Evolutionary conservation across 2,888 invertebrate species (phyloP), one percentile per base, ranked within the genome.

Genomic region (Caenorhabditis sp.): DNA sequence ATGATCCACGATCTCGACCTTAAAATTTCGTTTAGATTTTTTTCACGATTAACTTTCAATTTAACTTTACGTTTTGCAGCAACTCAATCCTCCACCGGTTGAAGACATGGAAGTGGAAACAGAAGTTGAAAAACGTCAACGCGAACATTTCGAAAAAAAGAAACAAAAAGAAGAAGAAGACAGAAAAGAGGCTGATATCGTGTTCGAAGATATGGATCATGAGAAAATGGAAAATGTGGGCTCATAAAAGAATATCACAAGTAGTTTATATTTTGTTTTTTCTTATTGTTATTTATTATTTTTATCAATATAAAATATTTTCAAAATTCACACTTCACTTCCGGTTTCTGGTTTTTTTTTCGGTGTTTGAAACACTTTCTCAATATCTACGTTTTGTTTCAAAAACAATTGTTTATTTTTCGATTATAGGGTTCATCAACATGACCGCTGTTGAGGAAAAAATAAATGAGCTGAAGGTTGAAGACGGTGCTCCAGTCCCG

Each of bases 151-250:
- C 26, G 78, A 70, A 37, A 36, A 61, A 37, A 63, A 57, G 60
- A 66, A 69, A 58, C 65, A 69, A 61, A 65, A 76, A 55, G 70
- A 69, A 26, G 68, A 70, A 59, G 76, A 67, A 14, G 73, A 78
- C 57, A 73, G 76, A 51, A 67, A 59, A 62, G 73, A 68, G 37
- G 62, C 68, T 27, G 80, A 81, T 58, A 86, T 86, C 60, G 66
- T 80, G 21, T 86, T 86, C 69, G 86, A 86, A 66, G 81, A 83
- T 43, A 83, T 86, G 76, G 86, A 86, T 66, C 83, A 83, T 65
- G 85, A 86, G 63, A 74, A 74, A 49, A 66, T 83, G 53, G 86
- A 86, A 51, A 62, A 62, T 37, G 57, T 50, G 31, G 27, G 36
- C 14, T 4, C 6, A n/a, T 58, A 36, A 58, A 27, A 1, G 23